Evolutionary conservation across 2,113 vertebrate species (phyloP).

Genomic region (Aspiorhynchus laticeps): DNA sequence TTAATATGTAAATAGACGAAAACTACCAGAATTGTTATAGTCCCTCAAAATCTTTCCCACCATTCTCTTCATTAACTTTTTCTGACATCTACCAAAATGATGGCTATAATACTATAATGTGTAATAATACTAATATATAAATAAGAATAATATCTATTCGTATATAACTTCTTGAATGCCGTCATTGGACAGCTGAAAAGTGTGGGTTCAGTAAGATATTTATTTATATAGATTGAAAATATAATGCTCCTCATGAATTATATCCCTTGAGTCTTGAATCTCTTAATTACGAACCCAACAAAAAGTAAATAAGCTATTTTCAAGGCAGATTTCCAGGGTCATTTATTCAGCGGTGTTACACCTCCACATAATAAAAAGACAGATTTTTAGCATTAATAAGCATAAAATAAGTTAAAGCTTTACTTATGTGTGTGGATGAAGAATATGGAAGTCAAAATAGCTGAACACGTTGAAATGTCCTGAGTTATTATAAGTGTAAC

Average conservation of each 20-base stretch:
- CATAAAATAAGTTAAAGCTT: constrained; percentile 1
- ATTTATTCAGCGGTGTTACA: neutral
- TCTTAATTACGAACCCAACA: neutral
- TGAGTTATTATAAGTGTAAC: neutral
- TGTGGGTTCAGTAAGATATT: too few species aligned
- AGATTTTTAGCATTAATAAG: neutral
- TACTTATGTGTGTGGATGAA: neutral
- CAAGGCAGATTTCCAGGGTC: neutral
- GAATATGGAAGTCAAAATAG: neutral
- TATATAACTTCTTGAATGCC: neutral
- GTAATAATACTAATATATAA: too few species aligned
- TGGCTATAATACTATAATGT: neutral
- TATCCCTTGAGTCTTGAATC: too few species aligned
- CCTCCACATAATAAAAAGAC: neutral
- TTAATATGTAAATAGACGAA: neutral
- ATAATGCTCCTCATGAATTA: too few species aligned
- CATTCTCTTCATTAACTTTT: neutral
- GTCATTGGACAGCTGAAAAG: neutral
- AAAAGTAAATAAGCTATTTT: neutral
- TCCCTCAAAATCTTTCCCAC: neutral
- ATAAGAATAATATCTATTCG: neutral
- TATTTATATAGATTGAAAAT: too few species aligned
- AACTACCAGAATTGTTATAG: neutral
- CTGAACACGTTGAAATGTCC: neutral
- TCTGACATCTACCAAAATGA: too few species aligned